A percentile compares a stretch with the other conserved stretches of the same genome.
Conservation (phyloP, 2,888 invertebrate species). For the Calameuta pallipes region DNA sequence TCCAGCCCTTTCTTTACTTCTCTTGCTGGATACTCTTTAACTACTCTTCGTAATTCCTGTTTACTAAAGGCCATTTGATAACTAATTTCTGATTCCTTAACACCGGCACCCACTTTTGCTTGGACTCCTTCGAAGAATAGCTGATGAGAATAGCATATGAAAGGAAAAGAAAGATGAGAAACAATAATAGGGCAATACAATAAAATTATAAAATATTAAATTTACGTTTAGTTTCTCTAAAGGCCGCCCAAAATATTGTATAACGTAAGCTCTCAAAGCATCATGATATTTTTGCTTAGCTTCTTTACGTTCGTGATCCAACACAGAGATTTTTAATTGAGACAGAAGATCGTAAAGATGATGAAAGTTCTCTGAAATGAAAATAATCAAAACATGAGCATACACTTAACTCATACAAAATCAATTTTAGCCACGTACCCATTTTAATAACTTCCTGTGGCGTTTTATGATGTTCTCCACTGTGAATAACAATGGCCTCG, state of each 20-base stretch:
- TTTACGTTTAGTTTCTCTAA: slow-evolving; percentile 89
- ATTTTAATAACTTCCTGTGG: slow-evolving; percentile 93
- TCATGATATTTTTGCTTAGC: slow-evolving; percentile 91
- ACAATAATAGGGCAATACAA: background rate
- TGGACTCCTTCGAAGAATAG: slow-evolving; percentile 97
- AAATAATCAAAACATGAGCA: slow-evolving; percentile 20
- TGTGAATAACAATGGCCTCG: slow-evolving; percentile 82
- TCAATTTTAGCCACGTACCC: slow-evolving; percentile 68
- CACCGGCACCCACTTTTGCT: slow-evolving; percentile 91
- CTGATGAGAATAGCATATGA: slow-evolving; percentile 68
- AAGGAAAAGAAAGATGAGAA: slow-evolving; percentile 9
- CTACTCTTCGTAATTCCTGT: slow-evolving; percentile 94
- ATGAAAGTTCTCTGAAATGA: slow-evolving; percentile 89
- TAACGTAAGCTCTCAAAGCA: slow-evolving; percentile 91
- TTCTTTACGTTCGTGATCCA: slow-evolving; percentile 90
- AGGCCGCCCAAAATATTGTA: slow-evolving; percentile 93
- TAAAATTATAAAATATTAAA: slow-evolving; percentile 25
- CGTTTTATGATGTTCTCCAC: slow-evolving; percentile 88
- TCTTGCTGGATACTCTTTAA: slow-evolving; percentile 92
- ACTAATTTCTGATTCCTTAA: slow-evolving; percentile 96
- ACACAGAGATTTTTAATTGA: slow-evolving; percentile 87
- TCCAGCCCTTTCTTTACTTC: slow-evolving; percentile 95
- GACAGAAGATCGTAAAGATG: slow-evolving; percentile 88
- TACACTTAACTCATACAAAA: background rate
- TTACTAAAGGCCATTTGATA: slow-evolving; percentile 98